These are phyloP conservation scores for Cygnus atratus DNA, from an alignment of 2,113 vertebrate species.

Conservation along the genomic window DNA sequence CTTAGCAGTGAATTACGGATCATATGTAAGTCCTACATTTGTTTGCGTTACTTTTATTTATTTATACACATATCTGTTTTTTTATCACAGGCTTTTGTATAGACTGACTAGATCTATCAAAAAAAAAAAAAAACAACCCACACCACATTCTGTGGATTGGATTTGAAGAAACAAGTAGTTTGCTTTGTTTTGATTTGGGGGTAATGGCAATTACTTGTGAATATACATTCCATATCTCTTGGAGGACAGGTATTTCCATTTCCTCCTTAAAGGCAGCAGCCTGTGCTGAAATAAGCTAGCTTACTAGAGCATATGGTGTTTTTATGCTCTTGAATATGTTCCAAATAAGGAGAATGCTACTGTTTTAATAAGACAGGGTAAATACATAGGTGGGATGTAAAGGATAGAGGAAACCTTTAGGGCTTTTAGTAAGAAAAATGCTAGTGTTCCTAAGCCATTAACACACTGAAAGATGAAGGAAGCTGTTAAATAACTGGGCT, in stretches of 20 bases:
- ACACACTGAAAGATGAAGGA: not conserved
- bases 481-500: not conserved
- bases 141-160: not conserved
- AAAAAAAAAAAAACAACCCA: not conserved
- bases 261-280: not conserved
- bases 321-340: not conserved
- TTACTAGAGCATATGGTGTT: not conserved
- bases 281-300: not conserved
- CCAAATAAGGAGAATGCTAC: not conserved
- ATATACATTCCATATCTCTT: not conserved
- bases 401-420: not conserved
- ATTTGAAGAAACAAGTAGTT: not conserved
- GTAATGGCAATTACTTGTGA: not conserved
- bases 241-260: not conserved
- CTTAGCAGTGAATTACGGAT: slow-evolving; percentile 91
- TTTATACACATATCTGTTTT: not conserved
- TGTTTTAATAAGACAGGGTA: not conserved
- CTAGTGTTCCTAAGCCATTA: not conserved
- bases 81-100: not conserved
- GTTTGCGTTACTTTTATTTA: not conserved
- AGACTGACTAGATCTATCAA: not conserved
- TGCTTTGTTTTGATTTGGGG: fast-evolving
- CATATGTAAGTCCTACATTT: slow-evolving; percentile 83
- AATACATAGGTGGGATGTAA: not conserved
- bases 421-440: not conserved